Evolutionary conservation across 2,888 invertebrate species (phyloP), one percentile per base, ranked within the genome.

Genomic region (Artemia sp.): DNA sequence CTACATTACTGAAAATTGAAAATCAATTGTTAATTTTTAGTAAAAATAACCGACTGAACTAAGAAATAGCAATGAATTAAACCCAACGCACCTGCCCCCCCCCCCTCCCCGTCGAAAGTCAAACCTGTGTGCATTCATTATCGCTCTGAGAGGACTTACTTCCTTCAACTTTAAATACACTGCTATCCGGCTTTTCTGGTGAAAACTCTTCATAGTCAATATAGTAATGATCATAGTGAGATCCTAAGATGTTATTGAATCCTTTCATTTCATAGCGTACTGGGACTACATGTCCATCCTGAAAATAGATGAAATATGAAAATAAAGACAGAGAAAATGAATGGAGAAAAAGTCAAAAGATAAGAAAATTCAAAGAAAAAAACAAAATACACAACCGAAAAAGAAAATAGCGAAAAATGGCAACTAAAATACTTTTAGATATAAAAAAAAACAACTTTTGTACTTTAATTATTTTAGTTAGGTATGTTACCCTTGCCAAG

Each of bases 141-240:
- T 24, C 24, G 24, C 24, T 24, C 24, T 2, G 24, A 24, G 24
- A 24, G 24, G 12, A 77, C 79, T 78, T 78, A 88, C 86, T 82
- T 71, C 81, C 74, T 71, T 84, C 82, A 51, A 90, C 77, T 72
- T 83, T 79, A 76, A 91, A 92, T 0, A 87, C 85, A 52, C 83
- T 82, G 67, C 85, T 82, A 72, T 85, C 84, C 64, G 88, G 88
- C 58, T 83, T 82, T 52, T 86, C 86, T 9, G 84, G 82, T 66
- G 78, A 77, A 73, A 79, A 83, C 76, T 78, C 79, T 52, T 85
- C 84, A 76, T 95, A 95, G 67, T 87, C 85, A 68, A 96, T 78
- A 77, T 88, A 90, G 76, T 96, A 96, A 78, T 94, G 93, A 78
- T 96, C 95, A 76, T 89, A 95, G 78, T 96, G 95, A 0, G 94